Base-by-base conservation (phyloP, 2,888 invertebrate genomes). In the Sclerodermus sp. region DNA sequence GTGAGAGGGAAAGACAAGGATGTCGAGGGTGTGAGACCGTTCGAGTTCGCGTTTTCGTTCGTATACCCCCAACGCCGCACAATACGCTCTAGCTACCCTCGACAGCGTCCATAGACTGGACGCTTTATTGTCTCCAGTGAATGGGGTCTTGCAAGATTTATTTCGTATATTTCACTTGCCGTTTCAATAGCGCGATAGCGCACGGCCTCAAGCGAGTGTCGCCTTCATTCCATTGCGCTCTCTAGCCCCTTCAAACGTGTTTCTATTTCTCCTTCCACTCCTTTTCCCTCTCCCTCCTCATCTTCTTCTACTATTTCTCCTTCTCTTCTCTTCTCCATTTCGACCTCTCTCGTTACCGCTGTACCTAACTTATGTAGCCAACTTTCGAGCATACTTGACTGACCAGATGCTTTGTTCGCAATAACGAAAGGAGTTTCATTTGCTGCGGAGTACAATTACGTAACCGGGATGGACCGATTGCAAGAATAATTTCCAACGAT, bases 111-210 rank as follows among this genome's bases (percentile, higher is more conserved):
- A 67, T 71, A 66, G 68, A 73, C 73, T 75, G 76, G 75, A 74
- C 77, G 61, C 66, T 64, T 73, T 68, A 77, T 77, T 78, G 77
- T 77, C 76, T 71, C 70, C 67, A 54, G 57, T 75, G 75, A 77
- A 77, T 76, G 67, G 75, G 71, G 65, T 74, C 75, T 77, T 77
- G 78, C 76, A 78, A 77, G 77, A 78, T 78, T 78, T 77, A 78
- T 78, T 78, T 78, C 78, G 77, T 77, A 76, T 76, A 77, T 76
- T 78, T 77, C 77, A 77, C 77, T 77, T 76, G 76, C 71, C 70
- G 70, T 77, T 77, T 77, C 76, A 77, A 77, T 77, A 67, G 69
- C 71, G 67, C 72, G 74, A 77, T 76, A 71, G 68, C 71, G 67
- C 66, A 69, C 71, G 70, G 62, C 66, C 57, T 52, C 54, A 53